Evolutionary conservation across 2,797 vertebrate genomes (phyloP).

Genomic region (Pampus argenteus): DNA sequence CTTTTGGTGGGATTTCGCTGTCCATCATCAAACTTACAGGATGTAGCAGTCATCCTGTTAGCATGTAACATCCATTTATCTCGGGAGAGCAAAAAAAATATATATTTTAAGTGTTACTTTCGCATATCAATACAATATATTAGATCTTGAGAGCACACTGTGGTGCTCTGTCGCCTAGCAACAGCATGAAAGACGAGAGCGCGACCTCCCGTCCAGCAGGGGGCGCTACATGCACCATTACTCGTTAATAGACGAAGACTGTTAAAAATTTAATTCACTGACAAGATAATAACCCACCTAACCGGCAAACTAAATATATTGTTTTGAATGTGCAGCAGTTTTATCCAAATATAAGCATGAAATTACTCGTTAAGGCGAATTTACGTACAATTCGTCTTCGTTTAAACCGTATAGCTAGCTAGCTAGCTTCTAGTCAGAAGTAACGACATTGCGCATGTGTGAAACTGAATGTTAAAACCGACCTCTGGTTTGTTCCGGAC

Average conservation of each 20-base stretch:
- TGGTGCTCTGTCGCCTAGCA: constrained; percentile 74
- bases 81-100: not conserved
- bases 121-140: not conserved
- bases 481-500: not conserved
- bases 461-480: not conserved
- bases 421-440: not conserved
- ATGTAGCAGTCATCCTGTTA: constrained; percentile 59
- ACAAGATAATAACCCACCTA: constrained; percentile 12
- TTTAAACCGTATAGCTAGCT: constrained; percentile 1
- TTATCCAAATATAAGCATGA: rapidly evolving
- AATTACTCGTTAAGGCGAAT: rapidly evolving
- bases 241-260: not conserved
- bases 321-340: rapidly evolving
- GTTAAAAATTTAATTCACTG: constrained; percentile 36
- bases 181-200: constrained; percentile 34
- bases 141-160: constrained; percentile 15
- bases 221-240: constrained; percentile 18
- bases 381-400: not conserved
- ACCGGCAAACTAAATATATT: rapidly evolving
- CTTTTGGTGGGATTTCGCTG: constrained; percentile 53
- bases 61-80: constrained; percentile 6
- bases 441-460: constrained; percentile 13
- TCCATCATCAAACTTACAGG: constrained; percentile 60
- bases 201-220: constrained; percentile 50
- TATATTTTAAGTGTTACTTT: not conserved